Percentiles rank a stretch among this genome's conserved stretches.
phyloP scores from a whole-genome alignment of 2,113 vertebrate genomes.

The Labeo catla region DNA sequence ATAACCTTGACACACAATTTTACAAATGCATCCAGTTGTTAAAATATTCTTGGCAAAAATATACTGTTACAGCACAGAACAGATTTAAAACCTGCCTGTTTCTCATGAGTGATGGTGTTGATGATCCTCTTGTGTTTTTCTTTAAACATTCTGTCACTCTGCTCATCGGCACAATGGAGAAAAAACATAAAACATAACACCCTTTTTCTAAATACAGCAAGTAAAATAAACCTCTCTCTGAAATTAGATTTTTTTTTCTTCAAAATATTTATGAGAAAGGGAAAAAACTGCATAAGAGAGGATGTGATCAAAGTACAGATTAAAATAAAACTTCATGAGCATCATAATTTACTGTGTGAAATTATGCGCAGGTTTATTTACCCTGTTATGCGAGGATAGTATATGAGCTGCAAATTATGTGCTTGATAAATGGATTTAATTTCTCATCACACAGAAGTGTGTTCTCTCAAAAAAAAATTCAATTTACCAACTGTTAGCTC shows the following conservation, averaged over 20 bases:
- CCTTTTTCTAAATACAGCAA: neutral
- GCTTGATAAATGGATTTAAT: neutral
- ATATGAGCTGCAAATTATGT: slow-evolving; percentile 7
- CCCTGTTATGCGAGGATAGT: neutral
- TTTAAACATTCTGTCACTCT: slow-evolving; percentile 2
- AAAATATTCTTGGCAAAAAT: neutral
- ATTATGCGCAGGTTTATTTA: neutral
- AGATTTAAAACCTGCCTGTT: neutral
- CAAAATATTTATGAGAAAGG: neutral
- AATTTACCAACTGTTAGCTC: slow-evolving; percentile 64
- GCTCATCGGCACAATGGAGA: neutral
- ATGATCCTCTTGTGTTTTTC: slow-evolving; percentile 43
- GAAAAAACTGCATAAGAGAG: neutral
- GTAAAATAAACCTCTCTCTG: neutral
- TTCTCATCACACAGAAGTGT: slow-evolving; percentile 54
- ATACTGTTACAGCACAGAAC: slow-evolving; percentile 50
- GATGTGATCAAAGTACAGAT: neutral
- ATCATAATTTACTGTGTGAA: neutral
- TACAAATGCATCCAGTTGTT: neutral
- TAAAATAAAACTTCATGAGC: neutral
- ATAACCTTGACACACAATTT: neutral
- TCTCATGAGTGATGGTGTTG: slow-evolving; percentile 51
- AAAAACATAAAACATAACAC: neutral
- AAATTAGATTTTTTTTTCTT: neutral
- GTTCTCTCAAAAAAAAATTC: slow-evolving; percentile 66